phyloP scores from a whole-genome alignment of 2,113 vertebrate species.

The Psittacara wagleri region DNA sequence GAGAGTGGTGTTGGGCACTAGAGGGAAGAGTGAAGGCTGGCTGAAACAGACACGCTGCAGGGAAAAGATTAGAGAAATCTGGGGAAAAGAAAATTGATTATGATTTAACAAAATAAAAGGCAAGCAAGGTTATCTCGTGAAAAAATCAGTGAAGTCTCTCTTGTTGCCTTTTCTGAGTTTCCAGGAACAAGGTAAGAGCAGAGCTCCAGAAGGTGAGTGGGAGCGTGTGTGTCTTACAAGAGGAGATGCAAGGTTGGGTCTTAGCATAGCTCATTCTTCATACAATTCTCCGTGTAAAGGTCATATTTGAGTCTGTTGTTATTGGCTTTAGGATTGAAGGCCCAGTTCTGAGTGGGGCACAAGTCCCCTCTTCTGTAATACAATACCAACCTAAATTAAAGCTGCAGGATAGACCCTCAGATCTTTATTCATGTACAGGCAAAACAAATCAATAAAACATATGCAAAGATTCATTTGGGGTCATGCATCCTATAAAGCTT shows the following conservation, averaged over 20 bases:
- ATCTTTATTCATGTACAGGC: not conserved
- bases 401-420: not conserved
- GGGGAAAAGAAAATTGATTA: not conserved
- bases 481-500: not conserved
- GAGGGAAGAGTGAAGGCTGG: not conserved
- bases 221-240: not conserved
- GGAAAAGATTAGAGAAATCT: not conserved
- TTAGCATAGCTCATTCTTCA: not conserved
- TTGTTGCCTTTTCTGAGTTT: not conserved
- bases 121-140: not conserved
- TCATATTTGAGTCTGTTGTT: not conserved
- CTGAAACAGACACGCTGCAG: not conserved
- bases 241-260: not conserved
- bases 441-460: constrained; percentile 23
- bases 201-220: not conserved
- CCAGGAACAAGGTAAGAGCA: not conserved
- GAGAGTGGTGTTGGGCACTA: not conserved
- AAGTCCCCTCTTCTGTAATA: not conserved
- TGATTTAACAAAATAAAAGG: not conserved
- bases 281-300: not conserved
- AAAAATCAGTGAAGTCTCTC: not conserved
- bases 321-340: not conserved
- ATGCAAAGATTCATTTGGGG: not conserved
- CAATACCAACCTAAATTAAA: not conserved
- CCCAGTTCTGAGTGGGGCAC: not conserved